A percentile compares a stretch with the other conserved stretches of the same genome.
Conservation (phyloP, 2,888 invertebrate species). For the Antheraea assamensis region DNA sequence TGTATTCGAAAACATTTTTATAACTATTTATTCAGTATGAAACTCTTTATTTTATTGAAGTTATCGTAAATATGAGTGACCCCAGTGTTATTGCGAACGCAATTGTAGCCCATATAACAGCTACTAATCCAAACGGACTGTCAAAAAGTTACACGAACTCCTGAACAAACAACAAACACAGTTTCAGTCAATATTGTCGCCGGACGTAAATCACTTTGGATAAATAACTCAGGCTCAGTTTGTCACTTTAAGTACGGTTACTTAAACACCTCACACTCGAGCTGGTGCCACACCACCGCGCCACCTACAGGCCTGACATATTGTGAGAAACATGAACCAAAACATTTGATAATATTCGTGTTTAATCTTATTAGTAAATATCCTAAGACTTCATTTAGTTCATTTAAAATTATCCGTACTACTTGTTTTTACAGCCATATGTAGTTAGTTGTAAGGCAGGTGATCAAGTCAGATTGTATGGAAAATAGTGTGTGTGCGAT, state of each 20-base stretch:
- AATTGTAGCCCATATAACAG: not conserved
- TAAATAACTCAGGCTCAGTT: conserved; percentile 2
- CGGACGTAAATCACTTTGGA: conserved; percentile 9
- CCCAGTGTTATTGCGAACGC: not conserved
- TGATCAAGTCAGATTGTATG: too few relatives aligned
- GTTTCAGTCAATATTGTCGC: conserved; percentile 8
- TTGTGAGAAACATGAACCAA: not conserved
- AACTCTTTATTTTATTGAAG: not conserved
- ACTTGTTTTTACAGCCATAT: not conserved
- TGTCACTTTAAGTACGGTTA: conserved; percentile 11
- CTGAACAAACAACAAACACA: conserved; percentile 9
- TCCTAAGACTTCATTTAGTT: not conserved
- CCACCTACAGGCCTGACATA: not conserved
- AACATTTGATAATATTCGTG: not conserved
- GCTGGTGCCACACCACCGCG: not conserved
- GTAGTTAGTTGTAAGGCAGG: too few relatives aligned
- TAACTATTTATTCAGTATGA: not conserved
- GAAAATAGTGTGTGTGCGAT: too few relatives aligned
- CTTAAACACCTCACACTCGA: conserved; percentile 3
- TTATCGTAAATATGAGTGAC: not conserved
- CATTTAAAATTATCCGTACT: not conserved
- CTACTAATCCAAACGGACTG: conserved; percentile 1
- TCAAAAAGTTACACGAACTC: conserved; percentile 6
- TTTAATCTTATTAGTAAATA: not conserved
- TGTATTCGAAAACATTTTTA: not conserved